phyloP scores from a whole-genome alignment of 2,888 invertebrate genomes.

The Aelia acuminata region DNA sequence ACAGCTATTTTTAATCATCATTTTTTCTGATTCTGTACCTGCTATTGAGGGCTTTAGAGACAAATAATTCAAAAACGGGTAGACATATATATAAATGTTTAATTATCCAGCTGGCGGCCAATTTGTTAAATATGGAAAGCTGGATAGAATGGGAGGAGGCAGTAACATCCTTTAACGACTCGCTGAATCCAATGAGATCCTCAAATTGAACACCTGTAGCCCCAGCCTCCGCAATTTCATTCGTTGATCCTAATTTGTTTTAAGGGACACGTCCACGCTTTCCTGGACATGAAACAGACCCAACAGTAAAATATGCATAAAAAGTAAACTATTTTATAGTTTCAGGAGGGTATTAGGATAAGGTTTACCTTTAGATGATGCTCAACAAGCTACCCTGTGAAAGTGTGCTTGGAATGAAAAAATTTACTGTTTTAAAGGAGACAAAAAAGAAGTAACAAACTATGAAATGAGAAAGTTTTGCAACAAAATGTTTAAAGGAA shows the following conservation, averaged over 20 bases:
- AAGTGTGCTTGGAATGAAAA: too few species aligned
- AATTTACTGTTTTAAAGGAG: too few species aligned
- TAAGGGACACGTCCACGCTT: neutral
- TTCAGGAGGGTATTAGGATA: too few species aligned
- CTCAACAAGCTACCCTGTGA: too few species aligned
- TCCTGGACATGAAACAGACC: neutral
- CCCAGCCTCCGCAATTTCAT: constrained; percentile 6
- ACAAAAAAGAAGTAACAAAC: too few species aligned
- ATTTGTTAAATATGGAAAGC: neutral
- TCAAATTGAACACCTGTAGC: constrained; percentile 24
- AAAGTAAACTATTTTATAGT: neutral
- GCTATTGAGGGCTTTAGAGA: too few species aligned
- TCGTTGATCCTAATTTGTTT: neutral
- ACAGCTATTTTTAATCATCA: too few species aligned
- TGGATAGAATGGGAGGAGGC: neutral
- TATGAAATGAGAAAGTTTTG: too few species aligned
- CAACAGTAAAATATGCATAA: neutral
- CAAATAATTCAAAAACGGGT: too few species aligned
- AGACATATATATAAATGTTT: neutral
- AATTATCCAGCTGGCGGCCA: neutral
- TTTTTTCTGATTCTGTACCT: too few species aligned
- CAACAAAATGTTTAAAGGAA: too few species aligned
- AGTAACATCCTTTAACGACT: neutral
- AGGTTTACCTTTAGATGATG: too few species aligned
- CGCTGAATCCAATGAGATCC: neutral